Percentiles rank a stretch among this genome's conserved stretches.
These are phyloP conservation scores for Peromyscus eremicus DNA, from an alignment of 2,797 vertebrate species.

Conservation along the genomic window DNA sequence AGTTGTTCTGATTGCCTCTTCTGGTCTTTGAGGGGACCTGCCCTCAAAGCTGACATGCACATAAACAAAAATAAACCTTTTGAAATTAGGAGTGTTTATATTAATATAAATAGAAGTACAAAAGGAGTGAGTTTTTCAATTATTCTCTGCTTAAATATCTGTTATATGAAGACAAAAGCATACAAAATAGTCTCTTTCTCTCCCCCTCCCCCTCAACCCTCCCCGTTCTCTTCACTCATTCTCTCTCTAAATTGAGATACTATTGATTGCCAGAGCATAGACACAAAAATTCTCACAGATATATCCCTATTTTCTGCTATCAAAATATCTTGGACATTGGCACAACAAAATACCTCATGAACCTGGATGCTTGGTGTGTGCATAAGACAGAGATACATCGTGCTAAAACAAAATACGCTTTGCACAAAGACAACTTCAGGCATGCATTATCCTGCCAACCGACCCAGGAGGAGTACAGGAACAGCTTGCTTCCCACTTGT, in stretches of 20 bases:
- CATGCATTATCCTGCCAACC: neutral
- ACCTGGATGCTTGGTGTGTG: neutral
- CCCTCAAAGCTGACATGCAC: neutral
- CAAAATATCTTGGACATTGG: neutral
- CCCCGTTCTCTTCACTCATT: neutral
- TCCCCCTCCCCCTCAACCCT: neutral
- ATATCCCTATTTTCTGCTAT: neutral
- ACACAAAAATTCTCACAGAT: conserved; percentile 1
- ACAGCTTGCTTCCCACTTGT: neutral
- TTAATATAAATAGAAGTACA: conserved; percentile 36
- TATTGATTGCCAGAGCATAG: neutral
- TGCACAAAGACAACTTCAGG: neutral
- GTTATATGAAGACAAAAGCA: neutral
- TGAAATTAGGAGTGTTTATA: neutral
- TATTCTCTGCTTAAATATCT: conserved; percentile 26
- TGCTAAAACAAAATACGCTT: neutral
- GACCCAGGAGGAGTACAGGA: neutral
- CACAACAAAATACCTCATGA: neutral
- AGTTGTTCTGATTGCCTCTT: neutral
- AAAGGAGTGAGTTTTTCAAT: conserved; percentile 30
- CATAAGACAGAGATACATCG: neutral
- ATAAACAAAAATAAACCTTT: neutral
- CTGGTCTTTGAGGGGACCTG: neutral
- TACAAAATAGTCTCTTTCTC: neutral
- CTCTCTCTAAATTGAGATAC: neutral